Base-by-base conservation (phyloP, 2,113 vertebrate species). In the Montifringilla adamsi region DNA sequence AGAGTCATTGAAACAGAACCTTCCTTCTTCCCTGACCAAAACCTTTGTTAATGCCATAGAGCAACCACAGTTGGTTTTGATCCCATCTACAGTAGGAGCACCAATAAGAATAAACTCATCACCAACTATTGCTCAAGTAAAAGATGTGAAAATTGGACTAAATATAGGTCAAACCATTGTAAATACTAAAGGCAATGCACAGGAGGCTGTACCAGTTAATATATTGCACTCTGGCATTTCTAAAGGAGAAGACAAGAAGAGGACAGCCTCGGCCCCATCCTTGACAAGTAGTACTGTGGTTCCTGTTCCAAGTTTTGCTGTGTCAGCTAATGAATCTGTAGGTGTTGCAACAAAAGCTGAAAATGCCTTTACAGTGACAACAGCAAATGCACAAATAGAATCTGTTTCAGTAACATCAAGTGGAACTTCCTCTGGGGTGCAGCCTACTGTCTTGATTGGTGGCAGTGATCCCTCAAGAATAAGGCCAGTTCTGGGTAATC, bases 81-180 rank as follows among this genome's bases (percentile, higher is more conserved):
- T 98, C 88, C 97, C 98, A 60, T 98, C 98, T 85, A 97, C 97
- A 64, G 55, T 98, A 60, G 97, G 95, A 82, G 21, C 97, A 64
- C 97, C 98, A 49, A 28, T 98, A 93, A 98, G 96, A 97, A 91
- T 98, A 79, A 98, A 97, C 90, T 81, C 98, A 27, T 95, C 98
- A 46, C 94, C 98, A 94, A 96, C 97, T 70, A 96, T 98, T 55
- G 98, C 98, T 97, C 98, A 99, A 87, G 97, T 98, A 96, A 98
- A 98, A 90, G 98, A 98, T 96, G 96, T 98, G 68, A 99, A 98
- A 94, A 98, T 98, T 95, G 98, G 98, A 88, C 88, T 98, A 78
- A 98, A 98, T 77, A 97, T 98, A 89, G 98, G 98, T 68, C 98
- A 98, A 72, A 94, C 98, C 67, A 96, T 98, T 97, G 87, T 98